Percentiles rank a stretch among this genome's conserved stretches.
phyloP scores from a whole-genome alignment of 2,113 vertebrate species.

The Rhombomys opimus region DNA sequence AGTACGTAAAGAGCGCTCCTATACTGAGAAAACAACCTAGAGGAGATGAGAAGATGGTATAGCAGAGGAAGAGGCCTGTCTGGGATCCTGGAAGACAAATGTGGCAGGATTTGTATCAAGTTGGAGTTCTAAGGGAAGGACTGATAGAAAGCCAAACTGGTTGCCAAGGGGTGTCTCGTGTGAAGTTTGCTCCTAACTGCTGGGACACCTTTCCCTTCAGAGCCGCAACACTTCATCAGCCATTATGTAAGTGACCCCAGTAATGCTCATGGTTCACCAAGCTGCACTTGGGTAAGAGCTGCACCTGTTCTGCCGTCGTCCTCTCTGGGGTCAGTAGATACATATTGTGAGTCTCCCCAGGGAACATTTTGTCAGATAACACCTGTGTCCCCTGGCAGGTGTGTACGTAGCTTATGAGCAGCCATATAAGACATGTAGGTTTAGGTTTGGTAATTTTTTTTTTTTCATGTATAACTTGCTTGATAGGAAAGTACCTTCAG shows the following conservation, averaged over 20 bases:
- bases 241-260: not conserved
- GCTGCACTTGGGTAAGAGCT: not conserved
- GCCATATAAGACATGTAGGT: not conserved
- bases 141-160: not conserved
- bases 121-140: not conserved
- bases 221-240: not conserved
- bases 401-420: not conserved
- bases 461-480: conserved; percentile 52
- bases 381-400: not conserved
- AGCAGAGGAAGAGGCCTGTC: not conserved
- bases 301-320: not conserved
- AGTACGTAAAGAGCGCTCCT: not conserved
- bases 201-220: not conserved
- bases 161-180: not conserved
- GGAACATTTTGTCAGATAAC: not conserved
- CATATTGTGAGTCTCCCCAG: not conserved
- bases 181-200: not conserved
- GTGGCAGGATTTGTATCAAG: not conserved
- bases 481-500: conserved; percentile 25
- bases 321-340: not conserved
- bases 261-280: not conserved
- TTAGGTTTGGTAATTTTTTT: not conserved
- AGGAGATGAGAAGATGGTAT: not conserved
- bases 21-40: not conserved
- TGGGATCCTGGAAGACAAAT: not conserved